These are phyloP conservation scores for Sitodiplosis mosellana DNA, from an alignment of 1,140 invertebrate genomes.

Conservation along the genomic window DNA sequence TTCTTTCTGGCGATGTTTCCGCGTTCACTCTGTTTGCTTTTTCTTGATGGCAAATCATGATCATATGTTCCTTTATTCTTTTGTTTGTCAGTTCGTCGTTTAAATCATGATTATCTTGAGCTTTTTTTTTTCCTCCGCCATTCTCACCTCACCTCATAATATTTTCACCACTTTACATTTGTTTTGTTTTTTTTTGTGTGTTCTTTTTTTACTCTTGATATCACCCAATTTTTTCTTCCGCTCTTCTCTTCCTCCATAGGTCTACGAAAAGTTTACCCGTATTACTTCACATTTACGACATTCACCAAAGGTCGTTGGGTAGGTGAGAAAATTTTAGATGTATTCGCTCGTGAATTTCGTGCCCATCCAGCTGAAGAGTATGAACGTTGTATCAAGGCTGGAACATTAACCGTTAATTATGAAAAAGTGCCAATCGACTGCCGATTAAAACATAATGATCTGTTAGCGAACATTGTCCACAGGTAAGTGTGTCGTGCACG, in stretches of 20 bases:
- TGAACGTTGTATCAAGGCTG: constrained; percentile 74
- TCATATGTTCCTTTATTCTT: not conserved
- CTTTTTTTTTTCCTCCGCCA: no score
- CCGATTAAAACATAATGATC: constrained; percentile 81
- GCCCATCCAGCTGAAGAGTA: constrained; percentile 84
- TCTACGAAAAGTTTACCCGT: constrained; percentile 93
- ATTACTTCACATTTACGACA: constrained; percentile 93
- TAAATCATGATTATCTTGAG: not conserved
- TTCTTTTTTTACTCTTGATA: no score
- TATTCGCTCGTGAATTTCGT: constrained; percentile 84
- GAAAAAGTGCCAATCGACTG: constrained; percentile 84
- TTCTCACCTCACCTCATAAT: no score
- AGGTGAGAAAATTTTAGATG: constrained; percentile 82
- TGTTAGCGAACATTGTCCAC: constrained; percentile 86
- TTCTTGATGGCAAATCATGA: no score
- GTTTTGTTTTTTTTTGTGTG: no score
- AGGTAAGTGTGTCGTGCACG: constrained; percentile 49
- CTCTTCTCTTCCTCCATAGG: constrained; percentile 37
- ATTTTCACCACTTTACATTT: no score
- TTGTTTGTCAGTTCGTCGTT: constrained; percentile 1
- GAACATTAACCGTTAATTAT: constrained; percentile 87
- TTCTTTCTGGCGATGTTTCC: no score
- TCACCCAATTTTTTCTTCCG: no score
- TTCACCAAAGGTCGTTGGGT: constrained; percentile 97
- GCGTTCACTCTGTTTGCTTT: no score